Base-by-base conservation (phyloP, 2,888 invertebrate genomes). In the Anarsia innoxiella region DNA sequence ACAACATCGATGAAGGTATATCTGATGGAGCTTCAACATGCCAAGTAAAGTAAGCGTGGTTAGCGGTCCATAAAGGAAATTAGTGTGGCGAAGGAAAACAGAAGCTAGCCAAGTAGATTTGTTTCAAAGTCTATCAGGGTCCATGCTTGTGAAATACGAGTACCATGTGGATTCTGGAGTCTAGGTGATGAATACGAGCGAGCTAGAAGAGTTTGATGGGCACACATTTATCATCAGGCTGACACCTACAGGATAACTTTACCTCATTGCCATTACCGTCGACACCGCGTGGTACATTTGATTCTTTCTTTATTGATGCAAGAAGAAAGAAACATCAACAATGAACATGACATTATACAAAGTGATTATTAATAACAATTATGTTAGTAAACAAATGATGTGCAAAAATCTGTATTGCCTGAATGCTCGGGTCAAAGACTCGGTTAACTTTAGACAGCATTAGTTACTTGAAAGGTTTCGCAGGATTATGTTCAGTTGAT, bases 281-380 rank as follows among this genome's bases (percentile, higher is more conserved):
- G 94, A 95, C 78, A 95, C 95, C 79, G 95, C 95, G 89, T 94
- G 94, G 91, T 94, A 95, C 94, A 95, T 94, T 91, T 94, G 94
- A 89, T 94, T 94, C 89, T 89, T 90, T 88, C 89, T 90, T 86
- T 82, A 82, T 76, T 66, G 87, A 86, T 85, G 86, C 87, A 87
- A 86, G 86, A 86, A 88, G 85, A 79, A 70, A 85, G 77, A 86
- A 85, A 82, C 78, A 86, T 53, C 73, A 75, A 79, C n/a, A 65
- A 78, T 82, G 75, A 83, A 82, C 71, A 80, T 66, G 75, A 75
- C 52, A 19, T 19, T 25, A 25, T 25, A 56, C 57, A 60, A 66
- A 53, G 61, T 63, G 69, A 56, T 56, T 25, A 5, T 30, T 57
- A 51, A 53, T 56, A 46, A 48, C 42, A 45, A 25, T 46, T 56